A percentile compares a stretch with the other conserved stretches of the same genome.
Evolutionary conservation across 2,888 invertebrate species (phyloP).

Genomic region (Drosophila prolongata): DNA sequence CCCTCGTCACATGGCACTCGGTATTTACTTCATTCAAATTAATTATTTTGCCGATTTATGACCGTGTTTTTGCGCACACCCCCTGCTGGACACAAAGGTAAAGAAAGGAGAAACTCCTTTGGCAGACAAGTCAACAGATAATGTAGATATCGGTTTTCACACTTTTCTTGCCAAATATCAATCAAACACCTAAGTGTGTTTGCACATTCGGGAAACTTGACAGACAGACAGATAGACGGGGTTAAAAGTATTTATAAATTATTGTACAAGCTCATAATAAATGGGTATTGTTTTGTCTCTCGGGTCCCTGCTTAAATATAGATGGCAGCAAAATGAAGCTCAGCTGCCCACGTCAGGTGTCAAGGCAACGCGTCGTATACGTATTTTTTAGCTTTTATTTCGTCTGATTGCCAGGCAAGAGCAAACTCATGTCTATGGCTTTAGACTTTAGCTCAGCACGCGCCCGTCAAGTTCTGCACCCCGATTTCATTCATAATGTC

Average conservation of each 20-base stretch:
- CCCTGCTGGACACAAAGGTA: background rate
- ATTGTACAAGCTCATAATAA: conserved; percentile 42
- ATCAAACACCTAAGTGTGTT: conserved; percentile 38
- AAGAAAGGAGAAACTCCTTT: conserved; percentile 1
- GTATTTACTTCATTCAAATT: conserved; percentile 65
- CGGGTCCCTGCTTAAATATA: conserved; percentile 23
- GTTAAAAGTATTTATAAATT: conserved; percentile 41
- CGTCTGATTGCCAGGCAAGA: conserved; percentile 24
- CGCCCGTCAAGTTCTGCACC: conserved; percentile 18
- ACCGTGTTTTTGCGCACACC: conserved; percentile 31
- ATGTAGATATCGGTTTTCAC: conserved; percentile 66
- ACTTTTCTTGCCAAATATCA: conserved; percentile 48
- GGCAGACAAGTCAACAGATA: conserved; percentile 18
- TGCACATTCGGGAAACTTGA: conserved; percentile 30
- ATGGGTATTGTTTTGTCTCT: conserved; percentile 31
- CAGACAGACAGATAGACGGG: conserved; percentile 34
- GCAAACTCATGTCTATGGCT: conserved; percentile 31
- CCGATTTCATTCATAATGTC: conserved; percentile 52
- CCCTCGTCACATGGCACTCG: conserved; percentile 1
- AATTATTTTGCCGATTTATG: conserved; percentile 71
- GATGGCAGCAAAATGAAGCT: conserved; percentile 26
- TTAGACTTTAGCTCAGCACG: conserved; percentile 21
- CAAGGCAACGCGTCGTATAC: conserved; percentile 63
- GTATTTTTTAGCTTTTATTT: conserved; percentile 36
- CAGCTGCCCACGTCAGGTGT: conserved; percentile 36